phyloP scores from a whole-genome alignment of 2,888 invertebrate species.

The Boloria selene region DNA sequence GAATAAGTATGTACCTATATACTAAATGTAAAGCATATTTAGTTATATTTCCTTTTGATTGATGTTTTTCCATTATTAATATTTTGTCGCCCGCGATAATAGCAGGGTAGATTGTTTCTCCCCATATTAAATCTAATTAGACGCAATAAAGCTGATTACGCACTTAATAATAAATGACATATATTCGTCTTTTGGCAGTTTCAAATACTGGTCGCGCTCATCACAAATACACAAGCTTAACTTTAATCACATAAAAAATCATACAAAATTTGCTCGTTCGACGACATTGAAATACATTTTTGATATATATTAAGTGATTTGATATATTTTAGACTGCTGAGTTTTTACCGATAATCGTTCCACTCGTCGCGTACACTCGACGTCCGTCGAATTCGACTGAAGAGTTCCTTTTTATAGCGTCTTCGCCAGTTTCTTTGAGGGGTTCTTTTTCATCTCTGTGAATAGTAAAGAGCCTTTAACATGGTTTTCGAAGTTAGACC shows the following conservation, averaged over 20 bases:
- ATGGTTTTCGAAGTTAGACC: constrained; percentile 2
- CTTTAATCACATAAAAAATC: constrained; percentile 16
- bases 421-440: constrained; percentile 85
- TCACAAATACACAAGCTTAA: constrained; percentile 72
- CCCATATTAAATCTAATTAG: constrained; percentile 30
- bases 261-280: constrained; percentile 18
- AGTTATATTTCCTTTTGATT: constrained; percentile 4
- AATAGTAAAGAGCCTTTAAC: constrained; percentile 35
- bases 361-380: constrained; percentile 91
- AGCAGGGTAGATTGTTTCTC: neutral
- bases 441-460: constrained; percentile 91
- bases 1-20: neutral
- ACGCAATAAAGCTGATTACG: constrained; percentile 54
- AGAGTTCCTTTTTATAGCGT: constrained; percentile 87
- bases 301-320: constrained; percentile 10
- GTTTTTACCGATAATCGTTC: constrained; percentile 93
- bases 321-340: constrained; percentile 87
- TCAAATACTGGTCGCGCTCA: constrained; percentile 72
- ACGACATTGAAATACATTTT: constrained; percentile 18
- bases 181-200: constrained; percentile 72
- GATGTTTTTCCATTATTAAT: neutral
- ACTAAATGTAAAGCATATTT: neutral
- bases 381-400: constrained; percentile 92
- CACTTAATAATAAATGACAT: constrained; percentile 51
- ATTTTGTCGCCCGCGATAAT: neutral